Evolutionary conservation across 2,113 vertebrate species (phyloP), one percentile per base, ranked within the genome.

Genomic region (Hippopotamus amphibius): DNA sequence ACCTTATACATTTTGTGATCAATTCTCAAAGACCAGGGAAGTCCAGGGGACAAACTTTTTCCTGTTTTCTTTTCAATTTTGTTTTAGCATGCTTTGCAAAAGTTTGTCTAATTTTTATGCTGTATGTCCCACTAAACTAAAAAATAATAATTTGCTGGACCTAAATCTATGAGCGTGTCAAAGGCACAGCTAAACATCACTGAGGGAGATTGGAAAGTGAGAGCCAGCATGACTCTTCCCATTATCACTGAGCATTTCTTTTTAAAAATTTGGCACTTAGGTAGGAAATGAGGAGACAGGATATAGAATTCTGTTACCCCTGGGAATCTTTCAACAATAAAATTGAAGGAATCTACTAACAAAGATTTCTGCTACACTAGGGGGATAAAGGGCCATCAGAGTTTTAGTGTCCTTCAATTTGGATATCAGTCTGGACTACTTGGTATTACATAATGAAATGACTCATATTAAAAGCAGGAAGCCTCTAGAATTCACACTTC

Each of bases 251-350:
- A 86, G 21, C 48, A 92, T 90, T 92, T 16, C 48, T 88, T 90
- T 81, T 85, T 46, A n/a, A 71, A 82, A 91, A 72, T 22, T 63
- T 85, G 77, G 65, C 93, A 93, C 63, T 74, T 69, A 59, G 14
- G 37, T 46, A 86, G 89, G 53, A 76, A 96, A 84, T 74, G 87
- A 94, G 50, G 59, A 90, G 17, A 43, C 15, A 63, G 55, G 8
- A 43, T 90, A 79, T 69, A 93, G 33, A 95, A 94, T 90, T 88
- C 57, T 95, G 9, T 91, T 96, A 93, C 91, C 93, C 7, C 76
- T 97, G 85, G 63, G 81, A 94, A 46, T 76, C 48, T 85, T 84
- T 95, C 43, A 66, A 87, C 82, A 91, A 57, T 63, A 81, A 94
- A 96, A 91, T 46, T 14, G 22, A 94, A 86, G 37, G 16, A 28